Percentiles rank a stretch among this genome's conserved stretches.
Evolutionary conservation across 2,113 vertebrate genomes (phyloP).

Genomic region (Upupa epops): DNA sequence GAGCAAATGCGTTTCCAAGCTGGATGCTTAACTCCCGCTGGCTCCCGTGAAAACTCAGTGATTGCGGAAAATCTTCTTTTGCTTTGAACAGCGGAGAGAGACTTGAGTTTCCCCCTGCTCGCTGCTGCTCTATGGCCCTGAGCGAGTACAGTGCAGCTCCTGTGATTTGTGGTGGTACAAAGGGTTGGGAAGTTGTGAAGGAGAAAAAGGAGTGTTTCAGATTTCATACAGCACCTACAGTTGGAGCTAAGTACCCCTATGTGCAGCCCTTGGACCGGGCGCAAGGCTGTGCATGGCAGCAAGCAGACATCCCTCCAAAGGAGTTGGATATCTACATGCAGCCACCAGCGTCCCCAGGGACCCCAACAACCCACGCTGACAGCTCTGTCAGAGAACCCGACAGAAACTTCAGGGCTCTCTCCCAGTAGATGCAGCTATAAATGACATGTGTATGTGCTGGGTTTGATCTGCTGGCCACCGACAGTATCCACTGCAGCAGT

Average conservation of each 20-base stretch:
- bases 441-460: accelerated
- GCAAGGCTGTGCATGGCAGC: neutral
- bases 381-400: neutral
- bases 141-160: accelerated
- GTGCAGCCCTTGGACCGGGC: neutral
- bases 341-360: neutral
- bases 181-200: neutral
- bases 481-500: neutral
- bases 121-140: neutral
- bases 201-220: neutral
- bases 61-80: neutral
- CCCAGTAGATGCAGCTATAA: neutral
- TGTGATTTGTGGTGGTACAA: neutral
- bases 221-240: neutral
- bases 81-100: neutral
- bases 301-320: neutral
- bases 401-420: neutral
- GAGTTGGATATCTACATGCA: neutral
- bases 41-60: neutral
- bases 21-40: neutral
- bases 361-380: neutral
- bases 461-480: neutral
- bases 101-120: neutral
- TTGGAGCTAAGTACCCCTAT: neutral
- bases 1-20: neutral